phyloP scores from a whole-genome alignment of 2,888 invertebrate species.

The Empis livida region DNA sequence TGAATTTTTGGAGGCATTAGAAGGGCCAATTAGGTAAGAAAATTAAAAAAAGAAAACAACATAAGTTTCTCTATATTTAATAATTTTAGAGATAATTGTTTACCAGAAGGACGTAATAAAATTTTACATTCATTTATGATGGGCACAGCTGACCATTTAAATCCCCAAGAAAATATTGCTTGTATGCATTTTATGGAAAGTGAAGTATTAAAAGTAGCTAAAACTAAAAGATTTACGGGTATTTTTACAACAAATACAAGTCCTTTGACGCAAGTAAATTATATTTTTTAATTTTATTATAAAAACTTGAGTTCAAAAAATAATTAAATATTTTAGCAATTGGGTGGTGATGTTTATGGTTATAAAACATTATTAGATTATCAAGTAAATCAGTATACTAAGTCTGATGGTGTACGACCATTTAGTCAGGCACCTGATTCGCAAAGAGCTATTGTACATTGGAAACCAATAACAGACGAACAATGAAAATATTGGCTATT shows the following conservation, averaged over 20 bases:
- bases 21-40: slow-evolving; percentile 53
- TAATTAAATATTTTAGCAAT: slow-evolving; percentile 56
- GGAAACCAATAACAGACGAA: slow-evolving; percentile 42
- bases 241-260: slow-evolving; percentile 81
- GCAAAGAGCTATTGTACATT: slow-evolving; percentile 64
- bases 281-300: neutral
- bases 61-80: neutral
- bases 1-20: slow-evolving; percentile 63
- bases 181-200: slow-evolving; percentile 68
- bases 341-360: slow-evolving; percentile 62
- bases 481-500: too few species aligned
- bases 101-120: slow-evolving; percentile 52
- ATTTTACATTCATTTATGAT: slow-evolving; percentile 80
- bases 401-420: slow-evolving; percentile 55
- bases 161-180: slow-evolving; percentile 61
- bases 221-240: slow-evolving; percentile 50
- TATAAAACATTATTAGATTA: slow-evolving; percentile 65
- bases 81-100: slow-evolving; percentile 38
- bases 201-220: slow-evolving; percentile 55
- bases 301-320: too few species aligned
- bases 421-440: slow-evolving; percentile 64
- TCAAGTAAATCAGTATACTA: slow-evolving; percentile 67
- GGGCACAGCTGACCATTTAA: slow-evolving; percentile 56
- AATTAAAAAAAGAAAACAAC: neutral
- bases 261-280: slow-evolving; percentile 66